Conservation (phyloP, 2,113 vertebrate genomes). For the Bos taurus region DNA sequence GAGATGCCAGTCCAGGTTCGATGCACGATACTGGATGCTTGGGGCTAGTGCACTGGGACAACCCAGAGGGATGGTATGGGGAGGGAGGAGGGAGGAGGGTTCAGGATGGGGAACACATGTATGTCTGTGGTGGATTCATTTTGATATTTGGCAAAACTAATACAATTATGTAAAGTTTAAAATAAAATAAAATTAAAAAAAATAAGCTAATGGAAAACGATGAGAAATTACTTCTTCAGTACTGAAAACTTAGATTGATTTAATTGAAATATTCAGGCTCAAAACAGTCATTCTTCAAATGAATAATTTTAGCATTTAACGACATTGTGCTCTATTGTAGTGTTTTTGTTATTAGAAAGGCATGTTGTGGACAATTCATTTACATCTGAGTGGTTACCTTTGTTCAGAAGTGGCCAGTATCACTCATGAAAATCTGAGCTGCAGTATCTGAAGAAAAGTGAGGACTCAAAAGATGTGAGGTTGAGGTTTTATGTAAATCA, state of each 20-base stretch:
- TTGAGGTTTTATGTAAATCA: not conserved
- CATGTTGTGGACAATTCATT: not conserved
- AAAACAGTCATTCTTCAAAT: slow-evolving; percentile 19
- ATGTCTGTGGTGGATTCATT: too few relatives aligned
- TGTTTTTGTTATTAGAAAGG: slow-evolving; percentile 9
- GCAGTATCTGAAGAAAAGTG: not conserved
- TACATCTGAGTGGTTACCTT: not conserved
- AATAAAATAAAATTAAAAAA: not conserved
- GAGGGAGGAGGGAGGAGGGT: too few relatives aligned
- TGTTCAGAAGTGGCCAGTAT: not conserved
- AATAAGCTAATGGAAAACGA: slow-evolving; percentile 38
- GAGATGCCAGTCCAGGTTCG: too few relatives aligned
- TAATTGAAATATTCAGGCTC: not conserved
- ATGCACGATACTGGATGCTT: too few relatives aligned
- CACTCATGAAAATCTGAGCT: not conserved
- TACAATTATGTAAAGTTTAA: too few relatives aligned
- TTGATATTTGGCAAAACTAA: too few relatives aligned
- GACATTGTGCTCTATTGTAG: not conserved
- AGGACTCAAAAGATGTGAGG: not conserved
- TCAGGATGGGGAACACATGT: too few relatives aligned
- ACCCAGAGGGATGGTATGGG: too few relatives aligned
- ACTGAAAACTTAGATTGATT: not conserved
- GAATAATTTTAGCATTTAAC: not conserved
- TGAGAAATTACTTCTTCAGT: not conserved
- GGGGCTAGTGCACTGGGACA: too few relatives aligned